Conservation (phyloP, 2,113 vertebrate genomes). For the Numida meleagris region DNA sequence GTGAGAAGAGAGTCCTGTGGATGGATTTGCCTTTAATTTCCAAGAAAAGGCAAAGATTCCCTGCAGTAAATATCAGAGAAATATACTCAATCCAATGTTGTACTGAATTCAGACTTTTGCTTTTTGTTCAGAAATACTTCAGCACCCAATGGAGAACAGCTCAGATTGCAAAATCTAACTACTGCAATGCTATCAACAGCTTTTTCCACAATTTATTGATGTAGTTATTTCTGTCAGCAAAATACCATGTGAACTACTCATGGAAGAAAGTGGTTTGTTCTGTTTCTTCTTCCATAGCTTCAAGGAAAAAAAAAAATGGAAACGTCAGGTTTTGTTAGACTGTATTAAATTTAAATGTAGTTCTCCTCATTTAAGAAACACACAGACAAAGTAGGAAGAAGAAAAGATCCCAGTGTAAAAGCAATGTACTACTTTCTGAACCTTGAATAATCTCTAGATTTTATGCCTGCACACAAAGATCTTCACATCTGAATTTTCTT, state of each 20-base stretch:
- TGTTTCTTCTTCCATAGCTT: background rate
- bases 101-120: background rate
- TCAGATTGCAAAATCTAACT: background rate
- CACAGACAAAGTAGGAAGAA: background rate
- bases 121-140: conserved; percentile 21
- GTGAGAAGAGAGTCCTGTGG: background rate
- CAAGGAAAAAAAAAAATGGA: background rate
- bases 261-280: background rate
- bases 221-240: background rate
- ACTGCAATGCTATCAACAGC: background rate
- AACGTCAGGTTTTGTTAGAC: background rate
- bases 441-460: background rate
- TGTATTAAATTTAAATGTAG: background rate
- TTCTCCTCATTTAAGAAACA: background rate
- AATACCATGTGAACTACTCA: background rate
- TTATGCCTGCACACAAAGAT: background rate
- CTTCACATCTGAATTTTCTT: background rate
- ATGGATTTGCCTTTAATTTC: background rate
- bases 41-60: background rate
- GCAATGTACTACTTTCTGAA: background rate
- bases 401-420: background rate
- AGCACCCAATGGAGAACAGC: background rate
- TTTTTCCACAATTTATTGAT: background rate
- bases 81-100: background rate
- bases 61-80: background rate